A percentile compares a stretch with the other conserved stretches of the same genome.
Evolutionary conservation across 1,140 invertebrate genomes (phyloP).

Genomic region (Linepithema humile): DNA sequence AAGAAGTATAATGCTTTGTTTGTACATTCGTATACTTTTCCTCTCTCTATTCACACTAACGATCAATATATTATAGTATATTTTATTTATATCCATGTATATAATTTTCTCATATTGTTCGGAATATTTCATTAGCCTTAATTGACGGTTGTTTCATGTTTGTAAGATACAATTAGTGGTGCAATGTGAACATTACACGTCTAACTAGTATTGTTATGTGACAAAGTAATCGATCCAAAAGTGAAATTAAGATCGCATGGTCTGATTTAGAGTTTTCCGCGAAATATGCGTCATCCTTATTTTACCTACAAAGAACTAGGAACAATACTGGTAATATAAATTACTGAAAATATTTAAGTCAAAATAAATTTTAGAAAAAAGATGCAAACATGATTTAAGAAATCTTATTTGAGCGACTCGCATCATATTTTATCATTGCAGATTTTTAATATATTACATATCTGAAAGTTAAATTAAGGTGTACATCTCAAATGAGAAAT

Average conservation of each 20-base stretch:
- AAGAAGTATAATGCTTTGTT: too few species aligned
- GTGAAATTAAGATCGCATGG: not conserved
- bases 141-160: constrained; percentile 4
- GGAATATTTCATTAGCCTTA: constrained; percentile 15
- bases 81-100: not conserved
- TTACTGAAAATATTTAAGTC: not conserved
- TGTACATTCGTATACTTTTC: too few species aligned
- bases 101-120: not conserved
- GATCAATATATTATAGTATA: too few species aligned
- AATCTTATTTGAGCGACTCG: not conserved
- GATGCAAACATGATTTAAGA: not conserved
- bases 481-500: too few species aligned
- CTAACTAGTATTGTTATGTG: not conserved
- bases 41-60: not conserved
- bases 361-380: not conserved
- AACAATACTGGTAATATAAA: not conserved
- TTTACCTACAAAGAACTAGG: not conserved
- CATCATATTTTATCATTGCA: not conserved
- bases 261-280: constrained; percentile 6
- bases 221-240: constrained; percentile 13
- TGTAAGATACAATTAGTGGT: not conserved
- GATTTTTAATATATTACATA: too few species aligned
- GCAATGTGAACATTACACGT: not conserved
- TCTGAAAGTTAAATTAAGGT: too few species aligned
- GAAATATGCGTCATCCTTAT: constrained; percentile 13